Percentiles rank a stretch among this genome's conserved stretches.
Conservation (phyloP, 2,888 invertebrate species). For the Trichogramma evanescens region DNA sequence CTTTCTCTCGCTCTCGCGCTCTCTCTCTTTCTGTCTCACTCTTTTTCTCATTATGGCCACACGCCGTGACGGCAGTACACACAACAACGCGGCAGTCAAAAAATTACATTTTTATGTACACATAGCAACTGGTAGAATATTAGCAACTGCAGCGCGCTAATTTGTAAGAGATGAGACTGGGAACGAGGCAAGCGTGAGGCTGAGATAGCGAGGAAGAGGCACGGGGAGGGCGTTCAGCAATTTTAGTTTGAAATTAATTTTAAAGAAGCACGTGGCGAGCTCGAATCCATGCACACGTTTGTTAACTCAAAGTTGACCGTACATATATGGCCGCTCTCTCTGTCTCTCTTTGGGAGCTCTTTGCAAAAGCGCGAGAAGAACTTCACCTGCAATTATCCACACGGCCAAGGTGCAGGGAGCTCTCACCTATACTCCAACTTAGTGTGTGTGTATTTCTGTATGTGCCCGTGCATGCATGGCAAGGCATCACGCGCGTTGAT, state of each 20-base stretch:
- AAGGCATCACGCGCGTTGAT: not conserved
- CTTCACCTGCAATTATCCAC: no score
- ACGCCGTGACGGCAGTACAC: constrained; percentile 3
- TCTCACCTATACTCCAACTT: not conserved
- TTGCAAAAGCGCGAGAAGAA: no score
- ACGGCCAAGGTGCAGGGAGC: not conserved
- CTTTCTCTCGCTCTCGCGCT: constrained; percentile 7
- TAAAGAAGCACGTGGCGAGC: not conserved
- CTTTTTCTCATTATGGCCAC: not conserved
- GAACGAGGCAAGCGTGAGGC: no score
- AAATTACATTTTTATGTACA: constrained; percentile 11
- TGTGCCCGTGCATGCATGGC: not conserved
- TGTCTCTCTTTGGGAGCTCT: no score
- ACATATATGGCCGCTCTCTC: no score
- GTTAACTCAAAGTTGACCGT: not conserved
- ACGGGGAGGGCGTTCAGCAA: not conserved
- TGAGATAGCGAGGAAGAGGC: no score
- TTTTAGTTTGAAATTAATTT: constrained; percentile 20
- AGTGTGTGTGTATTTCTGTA: constrained; percentile 10
- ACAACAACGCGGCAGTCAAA: constrained; percentile 13
- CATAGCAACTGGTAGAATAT: no score
- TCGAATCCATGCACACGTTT: not conserved
- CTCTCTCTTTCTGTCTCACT: not conserved
- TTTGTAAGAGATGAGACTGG: not conserved
- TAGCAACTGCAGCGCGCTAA: not conserved